Evolutionary conservation across 2,888 invertebrate species (phyloP).

Genomic region (Noctua fimbriata): DNA sequence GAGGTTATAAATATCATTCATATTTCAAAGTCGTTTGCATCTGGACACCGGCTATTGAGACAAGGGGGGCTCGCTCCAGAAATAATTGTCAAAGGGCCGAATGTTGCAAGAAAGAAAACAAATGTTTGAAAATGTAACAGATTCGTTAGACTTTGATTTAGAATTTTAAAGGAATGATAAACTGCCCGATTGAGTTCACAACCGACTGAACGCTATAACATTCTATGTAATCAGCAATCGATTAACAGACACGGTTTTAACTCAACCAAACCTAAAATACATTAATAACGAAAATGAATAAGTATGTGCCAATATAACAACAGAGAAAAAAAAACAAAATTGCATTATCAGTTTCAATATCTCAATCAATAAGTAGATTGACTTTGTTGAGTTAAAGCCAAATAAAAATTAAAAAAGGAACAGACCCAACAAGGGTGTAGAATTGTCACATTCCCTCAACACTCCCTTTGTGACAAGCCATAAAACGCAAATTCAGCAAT

Average conservation of each 20-base stretch:
- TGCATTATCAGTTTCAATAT: not conserved
- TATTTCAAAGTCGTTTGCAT: conserved; percentile 90
- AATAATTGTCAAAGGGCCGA: conserved; percentile 81
- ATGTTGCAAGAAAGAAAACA: conserved; percentile 60
- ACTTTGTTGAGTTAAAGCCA: conserved; percentile 68
- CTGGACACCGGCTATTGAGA: conserved; percentile 88
- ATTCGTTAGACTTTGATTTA: not conserved
- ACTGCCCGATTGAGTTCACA: too few species aligned
- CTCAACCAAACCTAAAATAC: too few species aligned
- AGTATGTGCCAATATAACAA: not conserved
- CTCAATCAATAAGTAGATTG: conserved; percentile 15
- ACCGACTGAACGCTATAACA: not conserved
- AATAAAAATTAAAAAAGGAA: conserved; percentile 72
- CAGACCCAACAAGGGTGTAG: conserved; percentile 79
- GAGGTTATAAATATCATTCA: conserved; percentile 88
- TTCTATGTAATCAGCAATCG: not conserved
- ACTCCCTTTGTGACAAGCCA: conserved; percentile 85
- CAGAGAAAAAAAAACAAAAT: not conserved
- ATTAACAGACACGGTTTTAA: not conserved
- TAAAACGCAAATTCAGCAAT: conserved; percentile 90
- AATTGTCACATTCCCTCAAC: conserved; percentile 85
- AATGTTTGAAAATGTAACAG: conserved; percentile 12
- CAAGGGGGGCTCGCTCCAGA: conserved; percentile 76
- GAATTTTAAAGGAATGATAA: not conserved
- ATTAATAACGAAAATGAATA: too few species aligned